A percentile compares a stretch with the other conserved stretches of the same genome.
Evolutionary conservation across 2,888 invertebrate species (phyloP).

Genomic region (Drepana falcataria): DNA sequence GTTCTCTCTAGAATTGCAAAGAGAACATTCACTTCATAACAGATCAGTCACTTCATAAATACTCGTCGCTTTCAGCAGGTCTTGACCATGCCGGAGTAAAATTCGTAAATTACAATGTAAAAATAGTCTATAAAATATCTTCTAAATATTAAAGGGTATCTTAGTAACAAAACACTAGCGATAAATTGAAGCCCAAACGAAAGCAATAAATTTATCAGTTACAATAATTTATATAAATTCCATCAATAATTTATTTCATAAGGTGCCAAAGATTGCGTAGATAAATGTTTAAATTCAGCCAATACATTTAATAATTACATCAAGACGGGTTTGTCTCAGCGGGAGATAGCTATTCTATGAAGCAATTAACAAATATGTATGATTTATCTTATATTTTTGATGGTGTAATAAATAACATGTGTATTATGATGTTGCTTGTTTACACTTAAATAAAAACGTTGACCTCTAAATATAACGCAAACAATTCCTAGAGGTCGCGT

Average conservation of each 20-base stretch:
- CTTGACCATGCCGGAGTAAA: no score
- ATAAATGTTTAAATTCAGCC: constrained; percentile 19
- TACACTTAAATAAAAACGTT: no score
- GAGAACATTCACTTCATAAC: no score
- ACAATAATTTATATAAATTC: constrained; percentile 2
- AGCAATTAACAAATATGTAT: constrained; percentile 13
- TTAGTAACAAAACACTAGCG: neutral
- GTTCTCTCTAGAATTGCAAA: no score
- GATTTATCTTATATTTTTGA: constrained; percentile 18
- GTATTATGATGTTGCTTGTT: no score
- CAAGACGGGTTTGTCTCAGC: constrained; percentile 6
- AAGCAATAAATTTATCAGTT: neutral
- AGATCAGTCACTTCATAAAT: no score
- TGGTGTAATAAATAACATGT: constrained; percentile 12
- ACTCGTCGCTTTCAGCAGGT: no score
- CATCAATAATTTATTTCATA: constrained; percentile 11
- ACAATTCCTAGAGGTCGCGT: no score
- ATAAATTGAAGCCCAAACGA: neutral
- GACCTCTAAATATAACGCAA: no score
- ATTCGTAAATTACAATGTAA: no score
- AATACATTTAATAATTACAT: constrained; percentile 21
- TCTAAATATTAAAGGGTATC: neutral
- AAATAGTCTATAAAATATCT: no score
- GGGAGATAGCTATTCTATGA: constrained; percentile 14
- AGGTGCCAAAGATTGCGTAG: constrained; percentile 15